Base-by-base conservation (phyloP, 2,888 invertebrate genomes). In the Pseudococcus viburni region DNA sequence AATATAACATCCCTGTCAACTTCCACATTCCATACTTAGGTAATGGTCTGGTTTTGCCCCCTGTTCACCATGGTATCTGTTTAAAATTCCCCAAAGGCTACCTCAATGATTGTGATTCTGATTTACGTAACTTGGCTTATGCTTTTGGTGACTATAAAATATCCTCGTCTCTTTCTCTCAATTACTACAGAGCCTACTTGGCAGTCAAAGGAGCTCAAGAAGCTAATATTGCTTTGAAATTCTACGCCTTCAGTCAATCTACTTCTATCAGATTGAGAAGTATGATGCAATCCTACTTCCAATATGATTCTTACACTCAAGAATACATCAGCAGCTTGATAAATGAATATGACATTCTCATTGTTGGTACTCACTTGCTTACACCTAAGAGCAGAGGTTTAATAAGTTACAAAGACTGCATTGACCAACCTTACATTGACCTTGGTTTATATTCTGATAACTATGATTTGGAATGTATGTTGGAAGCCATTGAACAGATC, bases 1-100 rank as follows among this genome's bases (percentile, higher is more conserved):
- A 92, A 46, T 90, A 93, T 89, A 91, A 91, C 0, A 93, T 94
- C 86, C 90, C 92, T 0, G 91, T 92, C 0, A 89, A 93, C 0
- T 91, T 89, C 26, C 91, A 93, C 90, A 87, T 86, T 48, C 22
- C 85, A 12, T 9, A 26, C 1, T 90, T 90, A 5, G 91, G 91
- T 6, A 55, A 86, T 26, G 90, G 90, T 59, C 84, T 91, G 1
- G 90, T 90, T 77, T 90, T 90, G 19, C 90, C 90, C 89, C 89
- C 89, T 7, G 51, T 88, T 0, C 89, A 89, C 51, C 26, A 90
- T 19, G 89, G 89, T 33, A 42, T 89, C 7, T 84, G 90, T 15
- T 88, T 90, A n/a, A 85, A 59, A 19, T 89, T 89, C 42, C 85
- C 85, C 33, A 59, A 86, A 33, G 59, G 59, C 12, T 55, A 48